Percentiles rank a stretch among this genome's conserved stretches.
phyloP scores from a whole-genome alignment of 2,113 vertebrate species.

The Cyphomyrus discorhynchus region DNA sequence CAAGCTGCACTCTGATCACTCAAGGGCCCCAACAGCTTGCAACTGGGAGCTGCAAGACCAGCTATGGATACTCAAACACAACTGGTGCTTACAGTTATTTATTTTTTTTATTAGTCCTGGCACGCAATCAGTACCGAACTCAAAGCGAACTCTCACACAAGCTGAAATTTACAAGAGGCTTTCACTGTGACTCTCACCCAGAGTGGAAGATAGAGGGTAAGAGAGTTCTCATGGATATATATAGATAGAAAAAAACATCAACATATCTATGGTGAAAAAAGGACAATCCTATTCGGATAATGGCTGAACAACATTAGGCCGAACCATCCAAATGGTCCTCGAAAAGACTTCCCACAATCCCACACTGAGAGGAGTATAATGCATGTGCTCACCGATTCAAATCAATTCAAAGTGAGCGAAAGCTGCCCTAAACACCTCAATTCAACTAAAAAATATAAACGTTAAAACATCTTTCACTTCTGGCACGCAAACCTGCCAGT shows the following conservation, averaged over 20 bases:
- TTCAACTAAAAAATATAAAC: neutral
- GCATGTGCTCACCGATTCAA: neutral
- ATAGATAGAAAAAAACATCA: neutral
- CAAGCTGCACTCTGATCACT: neutral
- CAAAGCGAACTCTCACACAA: neutral
- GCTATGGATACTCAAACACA: neutral
- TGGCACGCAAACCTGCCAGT: neutral
- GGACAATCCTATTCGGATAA: conserved; percentile 20
- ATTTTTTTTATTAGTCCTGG: neutral
- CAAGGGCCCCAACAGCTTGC: neutral
- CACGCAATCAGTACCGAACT: neutral
- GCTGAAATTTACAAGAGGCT: neutral
- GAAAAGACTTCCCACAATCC: conserved; percentile 25
- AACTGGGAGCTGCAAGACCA: neutral
- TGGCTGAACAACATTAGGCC: neutral
- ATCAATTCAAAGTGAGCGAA: neutral
- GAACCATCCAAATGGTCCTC: neutral
- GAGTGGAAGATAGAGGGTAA: neutral
- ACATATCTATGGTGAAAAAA: neutral
- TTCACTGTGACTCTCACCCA: neutral
- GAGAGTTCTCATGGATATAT: neutral
- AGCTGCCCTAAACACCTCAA: neutral
- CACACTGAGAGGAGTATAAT: conserved; percentile 23
- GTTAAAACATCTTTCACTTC: neutral
- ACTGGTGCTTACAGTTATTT: too few relatives aligned